These are phyloP conservation scores for Patiria miniata DNA, from an alignment of 35 echinoderm and acorn worm species.

Conservation along the genomic window DNA sequence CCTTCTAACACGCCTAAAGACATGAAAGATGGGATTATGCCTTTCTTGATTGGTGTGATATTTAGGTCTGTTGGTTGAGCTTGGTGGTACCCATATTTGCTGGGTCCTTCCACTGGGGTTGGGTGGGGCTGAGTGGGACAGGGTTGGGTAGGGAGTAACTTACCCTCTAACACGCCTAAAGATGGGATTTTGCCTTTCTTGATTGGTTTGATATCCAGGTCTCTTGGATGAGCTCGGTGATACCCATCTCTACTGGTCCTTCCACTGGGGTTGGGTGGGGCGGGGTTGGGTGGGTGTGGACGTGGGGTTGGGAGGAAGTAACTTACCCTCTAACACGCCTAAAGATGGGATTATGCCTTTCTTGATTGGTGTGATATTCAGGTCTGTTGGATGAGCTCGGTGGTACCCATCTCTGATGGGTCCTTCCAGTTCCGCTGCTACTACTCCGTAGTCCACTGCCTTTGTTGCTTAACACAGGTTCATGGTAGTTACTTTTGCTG, in stretches of 20 bases:
- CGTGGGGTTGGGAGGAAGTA: background rate
- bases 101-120: too few relatives aligned
- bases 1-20: background rate
- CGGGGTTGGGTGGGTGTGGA: too few relatives aligned
- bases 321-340: conserved; percentile 87
- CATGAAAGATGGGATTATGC: conserved; percentile 56
- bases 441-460: background rate
- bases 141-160: background rate
- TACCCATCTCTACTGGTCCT: conserved; percentile 69
- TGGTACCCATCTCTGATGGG: conserved; percentile 80
- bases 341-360: conserved; percentile 75
- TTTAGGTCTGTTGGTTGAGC: too few relatives aligned
- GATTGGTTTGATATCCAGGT: conserved; percentile 26
- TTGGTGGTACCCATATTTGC: too few relatives aligned
- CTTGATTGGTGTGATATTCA: conserved; percentile 38
- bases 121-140: background rate
- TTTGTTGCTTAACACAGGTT: conserved; percentile 45
- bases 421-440: background rate
- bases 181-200: conserved; percentile 66
- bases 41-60: too few relatives aligned
- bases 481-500: conserved; percentile 56
- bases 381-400: conserved; percentile 60
- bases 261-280: background rate
- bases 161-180: conserved; percentile 87
- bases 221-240: conserved; percentile 61